These are phyloP conservation scores for Cyrtorhinus lividipennis DNA, from an alignment of 1,140 invertebrate genomes.

Conservation along the genomic window DNA sequence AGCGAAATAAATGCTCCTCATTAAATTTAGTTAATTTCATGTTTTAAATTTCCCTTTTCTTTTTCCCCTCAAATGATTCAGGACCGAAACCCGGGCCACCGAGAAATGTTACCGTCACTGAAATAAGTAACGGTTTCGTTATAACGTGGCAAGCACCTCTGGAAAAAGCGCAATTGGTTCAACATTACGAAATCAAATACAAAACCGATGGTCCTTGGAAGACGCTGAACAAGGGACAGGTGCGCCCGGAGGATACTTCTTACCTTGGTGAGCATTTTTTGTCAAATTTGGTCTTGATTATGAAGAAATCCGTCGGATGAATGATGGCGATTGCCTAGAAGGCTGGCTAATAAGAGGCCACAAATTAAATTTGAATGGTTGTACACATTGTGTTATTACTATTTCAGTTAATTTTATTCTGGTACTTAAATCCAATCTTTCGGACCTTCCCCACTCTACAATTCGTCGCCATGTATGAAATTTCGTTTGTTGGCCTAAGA, in stretches of 20 bases:
- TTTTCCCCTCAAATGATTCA: conserved; percentile 30
- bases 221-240: conserved; percentile 68
- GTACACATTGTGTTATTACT: no score
- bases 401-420: no score
- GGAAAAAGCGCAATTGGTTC: conserved; percentile 59
- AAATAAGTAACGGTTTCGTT: conserved; percentile 70
- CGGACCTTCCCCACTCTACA: no score
- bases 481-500: no score
- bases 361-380: no score
- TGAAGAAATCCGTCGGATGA: background rate
- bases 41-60: no score
- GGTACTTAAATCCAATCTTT: no score
- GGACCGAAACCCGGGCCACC: conserved; percentile 78
- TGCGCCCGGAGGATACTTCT: conserved; percentile 71
- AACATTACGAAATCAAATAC: conserved; percentile 85
- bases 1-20: no score
- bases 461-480: no score
- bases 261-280: conserved; percentile 51
- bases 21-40: no score
- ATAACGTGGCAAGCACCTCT: conserved; percentile 77
- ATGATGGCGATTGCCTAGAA: no score
- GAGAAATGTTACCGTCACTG: conserved; percentile 70
- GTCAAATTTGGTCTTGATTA: background rate
- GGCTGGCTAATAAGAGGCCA: no score
- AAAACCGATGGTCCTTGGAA: conserved; percentile 75